Evolutionary conservation across 2,113 vertebrate species (phyloP), one percentile per base, ranked within the genome.

Genomic region (Bos javanicus): DNA sequence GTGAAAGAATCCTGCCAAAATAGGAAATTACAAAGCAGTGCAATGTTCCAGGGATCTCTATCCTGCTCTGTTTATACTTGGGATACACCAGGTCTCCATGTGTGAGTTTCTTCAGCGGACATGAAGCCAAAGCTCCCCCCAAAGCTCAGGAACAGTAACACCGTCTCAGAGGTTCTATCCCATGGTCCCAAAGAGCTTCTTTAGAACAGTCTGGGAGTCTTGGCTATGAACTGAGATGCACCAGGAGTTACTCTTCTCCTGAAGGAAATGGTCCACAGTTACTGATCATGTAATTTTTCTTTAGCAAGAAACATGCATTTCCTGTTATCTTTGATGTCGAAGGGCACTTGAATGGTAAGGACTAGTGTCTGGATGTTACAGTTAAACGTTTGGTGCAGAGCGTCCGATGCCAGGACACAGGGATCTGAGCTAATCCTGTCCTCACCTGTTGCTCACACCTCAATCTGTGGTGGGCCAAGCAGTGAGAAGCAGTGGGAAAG

Each of bases 401-500:
- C 19, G 2, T 21, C 56, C 3, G 10, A 60, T 2, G 95, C 94
- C 84, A 85, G 56, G 23, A 11, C 39, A 33, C 23, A 52, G 52
- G n/a, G 28, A 67, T 60, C 91, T 78, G 92, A 50, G 26, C 48
- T 67, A 56, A 17, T 8, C 6, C 7, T 46, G 19, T 33, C 93
- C 95, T 74, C 96, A 30, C 52, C 88, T 62, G 87, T 43, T 59
- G 84, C 87, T 98, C 95, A 88, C 78, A 81, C 62, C 90, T 97
- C 93, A 33, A 56, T 39, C 71, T 2, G 87, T 26, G 52, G 91
- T 21, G 86, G 98, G 80, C 92, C 84, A 67, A 97, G 94, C 76
- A 87, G 50, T 97, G 46, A 97, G 93, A 98, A 96, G 48, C 64
- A 86, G 57, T 94, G 96, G 54, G 87, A 95, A 86, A 82, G 46